Conservation (phyloP, 2,888 invertebrate genomes). For the Fragum sueziense region DNA sequence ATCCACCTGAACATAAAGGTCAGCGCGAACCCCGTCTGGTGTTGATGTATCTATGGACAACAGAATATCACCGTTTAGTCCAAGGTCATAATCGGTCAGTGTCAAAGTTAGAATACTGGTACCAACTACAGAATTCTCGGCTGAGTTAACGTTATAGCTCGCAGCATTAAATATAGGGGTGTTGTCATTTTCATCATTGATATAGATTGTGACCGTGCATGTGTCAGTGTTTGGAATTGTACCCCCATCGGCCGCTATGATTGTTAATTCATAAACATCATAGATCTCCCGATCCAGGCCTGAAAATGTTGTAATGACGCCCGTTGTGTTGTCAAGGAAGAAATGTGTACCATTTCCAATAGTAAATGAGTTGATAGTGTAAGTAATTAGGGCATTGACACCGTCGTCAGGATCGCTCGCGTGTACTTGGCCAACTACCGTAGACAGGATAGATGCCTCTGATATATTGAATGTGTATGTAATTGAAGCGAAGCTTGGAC, state of each 20-base stretch:
- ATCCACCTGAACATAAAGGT: slow-evolving; percentile 68
- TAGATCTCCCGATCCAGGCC: slow-evolving; percentile 69
- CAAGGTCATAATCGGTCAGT: slow-evolving; percentile 68
- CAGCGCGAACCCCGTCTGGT: slow-evolving; percentile 57
- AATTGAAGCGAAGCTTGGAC: slow-evolving; percentile 61
- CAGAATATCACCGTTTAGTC: slow-evolving; percentile 64
- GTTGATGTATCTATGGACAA: slow-evolving; percentile 65
- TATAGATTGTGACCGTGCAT: slow-evolving; percentile 57
- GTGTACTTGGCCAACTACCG: slow-evolving; percentile 60
- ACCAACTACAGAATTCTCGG: slow-evolving; percentile 65
- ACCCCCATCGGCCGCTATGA: slow-evolving; percentile 70
- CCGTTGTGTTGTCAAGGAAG: slow-evolving; percentile 55
- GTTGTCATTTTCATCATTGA: slow-evolving; percentile 73
- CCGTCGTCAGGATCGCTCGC: slow-evolving; percentile 72
- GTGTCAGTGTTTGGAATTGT: slow-evolving; percentile 56
- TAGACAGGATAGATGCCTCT: slow-evolving; percentile 67
- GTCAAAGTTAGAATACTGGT: slow-evolving; percentile 65
- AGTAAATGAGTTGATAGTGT: slow-evolving; percentile 68
- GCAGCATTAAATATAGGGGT: slow-evolving; percentile 59
- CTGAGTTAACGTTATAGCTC: slow-evolving; percentile 42
- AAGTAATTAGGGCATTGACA: slow-evolving; percentile 65
- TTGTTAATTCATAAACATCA: slow-evolving; percentile 58
- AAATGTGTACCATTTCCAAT: slow-evolving; percentile 64
- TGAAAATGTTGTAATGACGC: slow-evolving; percentile 52
- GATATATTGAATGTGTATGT: slow-evolving; percentile 66